phyloP scores from a whole-genome alignment of 64 coral and sea anemone genomes.

The Trachythela sp. region DNA sequence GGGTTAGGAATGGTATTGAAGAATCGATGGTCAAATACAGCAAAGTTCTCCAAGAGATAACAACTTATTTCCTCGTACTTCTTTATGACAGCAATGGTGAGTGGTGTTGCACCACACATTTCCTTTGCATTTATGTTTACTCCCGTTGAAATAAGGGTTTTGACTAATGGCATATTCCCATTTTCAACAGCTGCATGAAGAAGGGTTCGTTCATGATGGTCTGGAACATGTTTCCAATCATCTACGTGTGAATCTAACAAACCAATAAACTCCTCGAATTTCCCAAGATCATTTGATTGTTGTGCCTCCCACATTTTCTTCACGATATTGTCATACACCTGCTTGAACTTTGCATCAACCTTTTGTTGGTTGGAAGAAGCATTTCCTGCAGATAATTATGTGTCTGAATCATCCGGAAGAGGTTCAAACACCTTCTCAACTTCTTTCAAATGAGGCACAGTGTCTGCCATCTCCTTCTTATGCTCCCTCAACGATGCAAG shows the following conservation, averaged over 20 bases:
- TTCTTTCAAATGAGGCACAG: not conserved
- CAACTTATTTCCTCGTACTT: not conserved
- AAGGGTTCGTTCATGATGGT: not conserved
- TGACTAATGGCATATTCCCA: not conserved
- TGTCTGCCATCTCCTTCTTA: not conserved
- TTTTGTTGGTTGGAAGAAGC: not conserved
- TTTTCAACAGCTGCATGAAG: conserved; percentile 17
- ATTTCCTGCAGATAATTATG: not conserved
- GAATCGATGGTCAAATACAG: not conserved
- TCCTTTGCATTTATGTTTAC: not conserved
- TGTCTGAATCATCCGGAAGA: not conserved
- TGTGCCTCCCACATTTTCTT: conserved; percentile 1
- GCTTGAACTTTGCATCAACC: not conserved
- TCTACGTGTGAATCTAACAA: not conserved
- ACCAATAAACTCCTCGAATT: not conserved
- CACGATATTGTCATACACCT: not conserved
- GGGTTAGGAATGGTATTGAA: not conserved
- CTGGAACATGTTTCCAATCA: not conserved
- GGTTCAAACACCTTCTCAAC: not conserved
- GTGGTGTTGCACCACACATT: conserved; percentile 12
- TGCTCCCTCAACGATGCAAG: not conserved
- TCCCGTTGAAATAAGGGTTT: not conserved
- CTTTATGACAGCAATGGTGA: not conserved
- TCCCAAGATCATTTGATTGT: not conserved
- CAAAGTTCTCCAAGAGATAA: not conserved